These are phyloP conservation scores for Hiodon alosoides DNA, from an alignment of 2,113 vertebrate genomes.

Conservation along the genomic window DNA sequence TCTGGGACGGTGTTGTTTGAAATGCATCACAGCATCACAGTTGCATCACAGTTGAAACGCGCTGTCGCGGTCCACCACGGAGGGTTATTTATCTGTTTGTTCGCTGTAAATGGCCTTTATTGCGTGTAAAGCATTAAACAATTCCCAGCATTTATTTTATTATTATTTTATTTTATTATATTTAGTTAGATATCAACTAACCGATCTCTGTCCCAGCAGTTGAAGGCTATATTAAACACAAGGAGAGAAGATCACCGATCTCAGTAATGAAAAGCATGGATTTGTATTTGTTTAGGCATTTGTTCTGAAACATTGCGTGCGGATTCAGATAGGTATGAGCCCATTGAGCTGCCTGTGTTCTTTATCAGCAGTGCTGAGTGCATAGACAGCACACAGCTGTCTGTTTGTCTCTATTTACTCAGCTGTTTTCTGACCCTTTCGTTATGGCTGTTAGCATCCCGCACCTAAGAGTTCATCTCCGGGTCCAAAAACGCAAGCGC, in stretches of 20 bases:
- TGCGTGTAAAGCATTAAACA: too few species aligned
- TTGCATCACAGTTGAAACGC: too few species aligned
- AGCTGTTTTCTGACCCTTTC: slow-evolving; percentile 40
- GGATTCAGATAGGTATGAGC: slow-evolving; percentile 30
- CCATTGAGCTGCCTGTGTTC: slow-evolving; percentile 37
- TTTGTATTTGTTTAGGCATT: slow-evolving; percentile 8
- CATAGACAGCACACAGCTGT: slow-evolving; percentile 27
- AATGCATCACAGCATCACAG: too few species aligned
- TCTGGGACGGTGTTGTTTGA: too few species aligned
- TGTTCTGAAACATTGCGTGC: slow-evolving; percentile 22
- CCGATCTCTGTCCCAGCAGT: neutral
- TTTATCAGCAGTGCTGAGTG: slow-evolving; percentile 30
- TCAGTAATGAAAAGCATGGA: neutral
- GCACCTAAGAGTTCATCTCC: slow-evolving; percentile 36
- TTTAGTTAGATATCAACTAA: too few species aligned
- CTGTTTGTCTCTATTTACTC: slow-evolving; percentile 34
- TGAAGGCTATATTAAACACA: neutral
- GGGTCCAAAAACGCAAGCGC: slow-evolving; percentile 33
- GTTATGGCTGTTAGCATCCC: slow-evolving; percentile 46
- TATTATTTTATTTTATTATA: too few species aligned
- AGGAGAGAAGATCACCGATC: neutral
- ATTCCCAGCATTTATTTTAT: too few species aligned
- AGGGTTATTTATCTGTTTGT: slow-evolving; percentile 12
- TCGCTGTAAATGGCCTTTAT: too few species aligned
- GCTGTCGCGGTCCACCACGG: slow-evolving; percentile 32